Evolutionary conservation across 30 jellyfish, hydroid and myxozoan genomes (phyloP), one percentile per base, ranked within the genome.

Genomic region (Cassiopea andromeda): DNA sequence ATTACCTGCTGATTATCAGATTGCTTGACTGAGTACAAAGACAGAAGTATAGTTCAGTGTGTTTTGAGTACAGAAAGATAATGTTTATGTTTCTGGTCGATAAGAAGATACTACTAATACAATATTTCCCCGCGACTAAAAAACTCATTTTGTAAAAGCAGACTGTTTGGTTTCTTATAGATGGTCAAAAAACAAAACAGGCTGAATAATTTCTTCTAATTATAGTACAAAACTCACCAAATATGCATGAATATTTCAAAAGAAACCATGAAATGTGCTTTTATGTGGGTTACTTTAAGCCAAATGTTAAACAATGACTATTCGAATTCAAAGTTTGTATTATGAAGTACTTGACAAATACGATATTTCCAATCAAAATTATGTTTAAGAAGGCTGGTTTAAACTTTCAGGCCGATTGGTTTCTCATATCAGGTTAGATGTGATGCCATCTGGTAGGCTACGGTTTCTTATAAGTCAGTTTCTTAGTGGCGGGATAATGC

Each of bases 131-230:
- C 12, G 64, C 64, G 10, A 54, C 64, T 54, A 10, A 54, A 10
- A 54, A 54, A 54, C 64, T 54, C 64, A 54, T 3, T 54, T 54
- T 54, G 64, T 54, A 10, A 10, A 54, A 54, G 10, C 64, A 54
- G 64, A 10, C 64, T 10, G 64, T 10, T 54, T 54, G 12, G 64
- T 54, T 6, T 54, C 64, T 54, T 10, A 54, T 54, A 10, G 10
- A 54, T 54, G 64, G 7, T 3, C 10, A 69, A 69, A 27, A 27
- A 19, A 19, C 14, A 16, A 18, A 16, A 75, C 43, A 75, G 59
- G 84, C 9, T 46, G 48, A 69, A 73, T 73, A 54, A 27, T 73
- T 73, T 44, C 82, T 73, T 73, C 10, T 73, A 54, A 54, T 54
- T 54, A 54, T 3, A 54, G 64, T 10, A 3, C 12, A 10, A 54